Evolutionary conservation across 2,888 invertebrate species (phyloP), one percentile per base, ranked within the genome.

Genomic region (Xestia c-nigrum): DNA sequence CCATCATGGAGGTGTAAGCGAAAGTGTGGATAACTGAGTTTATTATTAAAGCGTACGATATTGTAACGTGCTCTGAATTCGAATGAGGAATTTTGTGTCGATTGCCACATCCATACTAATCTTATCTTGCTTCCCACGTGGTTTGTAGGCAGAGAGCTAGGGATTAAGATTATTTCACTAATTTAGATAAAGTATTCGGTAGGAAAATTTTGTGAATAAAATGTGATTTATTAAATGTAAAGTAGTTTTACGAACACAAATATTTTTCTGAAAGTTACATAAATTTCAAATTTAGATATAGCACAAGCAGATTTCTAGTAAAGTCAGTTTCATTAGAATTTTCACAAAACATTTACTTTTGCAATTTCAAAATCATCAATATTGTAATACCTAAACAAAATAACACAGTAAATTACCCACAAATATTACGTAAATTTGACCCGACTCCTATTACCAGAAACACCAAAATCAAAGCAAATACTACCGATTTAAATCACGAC

Each of bases 51-150:
- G 65, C 70, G 50, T 77, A 50, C 70, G 72, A 82, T 84, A 89
- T 87, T 88, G 73, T 86, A 71, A 72, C 82, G 83, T 87, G 87
- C 73, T 88, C 88, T 83, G 89, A 87, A 89, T 90, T 87, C 80
- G 75, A 76, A 86, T 87, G 81, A 82, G 85, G 84, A 78, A 80
- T 83, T 85, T 83, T 84, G 85, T 86, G 74, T 76, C 71, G 74
- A 82, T 86, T 82, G 71, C 74, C 61, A 68, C 77, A 74, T 84
- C 72, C 72, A 76, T 78, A 78, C 75, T 79, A 75, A 81, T 87
- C 83, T 85, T 79, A 86, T 87, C 80, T 82, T 43, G 24, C 81
- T 76, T 75, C 81, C 88, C 75, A 84, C 89, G 83, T 84, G 84
- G 78, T 80, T 80, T 76, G 67, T 76, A 77, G 67, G 47, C 38